Evolutionary conservation across 2,113 vertebrate genomes (phyloP).

Genomic region (Anolis carolinensis): DNA sequence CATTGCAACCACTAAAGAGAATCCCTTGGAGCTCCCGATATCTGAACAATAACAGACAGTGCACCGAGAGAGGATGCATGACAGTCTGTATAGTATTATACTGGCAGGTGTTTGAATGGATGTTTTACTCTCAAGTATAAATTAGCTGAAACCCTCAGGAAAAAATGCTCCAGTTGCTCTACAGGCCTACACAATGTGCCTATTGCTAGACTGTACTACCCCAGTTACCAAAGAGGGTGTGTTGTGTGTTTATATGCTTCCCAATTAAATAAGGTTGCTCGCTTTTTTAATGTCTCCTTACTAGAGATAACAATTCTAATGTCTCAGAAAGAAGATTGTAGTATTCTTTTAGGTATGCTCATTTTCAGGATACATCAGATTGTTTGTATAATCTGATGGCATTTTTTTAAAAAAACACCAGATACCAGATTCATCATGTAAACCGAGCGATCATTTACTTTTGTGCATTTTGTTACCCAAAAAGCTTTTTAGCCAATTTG

Average conservation of each 20-base stretch:
- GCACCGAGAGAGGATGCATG: slow-evolving; percentile 54
- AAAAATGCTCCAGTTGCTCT: slow-evolving; percentile 10
- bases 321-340: neutral
- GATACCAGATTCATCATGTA: neutral
- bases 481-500: neutral
- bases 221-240: neutral
- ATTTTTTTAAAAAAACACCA: neutral
- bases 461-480: neutral
- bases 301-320: neutral
- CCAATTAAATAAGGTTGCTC: neutral
- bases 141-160: slow-evolving; percentile 42
- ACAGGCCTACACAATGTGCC: neutral
- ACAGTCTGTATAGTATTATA: slow-evolving; percentile 25
- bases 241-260: neutral
- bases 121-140: neutral
- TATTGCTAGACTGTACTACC: neutral
- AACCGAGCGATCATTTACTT: neutral
- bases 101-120: slow-evolving; percentile 41
- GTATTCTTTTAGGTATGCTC: neutral
- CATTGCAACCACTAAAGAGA: slow-evolving; percentile 59
- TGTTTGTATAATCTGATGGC: neutral
- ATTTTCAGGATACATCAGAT: neutral
- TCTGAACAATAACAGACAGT: slow-evolving; percentile 46
- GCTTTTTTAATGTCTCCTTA: neutral
- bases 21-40: slow-evolving; percentile 13